phyloP scores from a whole-genome alignment of 2,113 vertebrate species.

The Rhombomys opimus region DNA sequence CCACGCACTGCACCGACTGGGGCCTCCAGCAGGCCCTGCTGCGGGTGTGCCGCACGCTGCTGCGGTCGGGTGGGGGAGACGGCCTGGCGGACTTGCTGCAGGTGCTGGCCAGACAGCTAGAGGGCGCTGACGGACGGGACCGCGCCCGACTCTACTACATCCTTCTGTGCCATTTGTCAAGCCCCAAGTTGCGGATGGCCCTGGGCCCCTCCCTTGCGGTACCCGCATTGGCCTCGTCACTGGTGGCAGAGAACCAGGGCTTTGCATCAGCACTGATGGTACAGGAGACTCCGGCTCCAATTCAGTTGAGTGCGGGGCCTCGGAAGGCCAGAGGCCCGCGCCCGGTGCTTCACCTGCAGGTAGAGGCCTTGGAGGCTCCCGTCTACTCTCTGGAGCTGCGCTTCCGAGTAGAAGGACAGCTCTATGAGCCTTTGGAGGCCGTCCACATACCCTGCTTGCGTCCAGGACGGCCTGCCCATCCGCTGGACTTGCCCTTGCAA shows the following conservation, averaged over 20 bases:
- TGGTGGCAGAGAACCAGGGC: slow-evolving; percentile 90
- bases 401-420: slow-evolving; percentile 84
- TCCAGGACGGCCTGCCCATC: slow-evolving; percentile 74
- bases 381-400: slow-evolving; percentile 91
- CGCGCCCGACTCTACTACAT: slow-evolving; percentile 92
- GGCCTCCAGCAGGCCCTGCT: slow-evolving; percentile 88
- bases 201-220: slow-evolving; percentile 84
- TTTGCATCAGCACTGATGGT: slow-evolving; percentile 87
- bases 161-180: slow-evolving; percentile 90
- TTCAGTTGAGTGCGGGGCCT: slow-evolving; percentile 81
- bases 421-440: slow-evolving; percentile 86
- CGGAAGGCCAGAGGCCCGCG: fast-evolving
- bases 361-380: slow-evolving; percentile 75
- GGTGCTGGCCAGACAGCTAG: slow-evolving; percentile 84
- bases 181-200: slow-evolving; percentile 88
- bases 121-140: slow-evolving; percentile 91
- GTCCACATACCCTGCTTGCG: slow-evolving; percentile 89
- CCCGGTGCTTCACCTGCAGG: slow-evolving; percentile 76
- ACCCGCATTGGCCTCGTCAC: slow-evolving; percentile 86
- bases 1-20: slow-evolving; percentile 86
- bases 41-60: slow-evolving; percentile 87
- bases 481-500: slow-evolving; percentile 86
- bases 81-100: slow-evolving; percentile 90
- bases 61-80: slow-evolving; percentile 83
- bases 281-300: slow-evolving; percentile 79